phyloP scores from a whole-genome alignment of 2,888 invertebrate species.

The Apamea epomidion region DNA sequence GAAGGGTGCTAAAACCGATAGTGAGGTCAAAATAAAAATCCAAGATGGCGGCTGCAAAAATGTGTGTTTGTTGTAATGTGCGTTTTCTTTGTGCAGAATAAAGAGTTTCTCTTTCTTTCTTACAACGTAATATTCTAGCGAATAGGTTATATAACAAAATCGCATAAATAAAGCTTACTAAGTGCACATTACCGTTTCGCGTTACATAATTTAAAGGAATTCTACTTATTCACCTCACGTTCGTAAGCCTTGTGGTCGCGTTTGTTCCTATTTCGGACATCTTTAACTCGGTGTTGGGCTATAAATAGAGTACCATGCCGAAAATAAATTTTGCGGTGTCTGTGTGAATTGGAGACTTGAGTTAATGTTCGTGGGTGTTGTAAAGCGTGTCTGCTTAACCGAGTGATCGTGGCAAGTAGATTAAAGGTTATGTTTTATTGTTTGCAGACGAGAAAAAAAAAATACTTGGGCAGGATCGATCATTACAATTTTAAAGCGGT shows the following conservation, averaged over 20 bases:
- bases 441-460: background rate
- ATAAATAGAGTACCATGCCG: background rate
- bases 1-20: too few relatives aligned
- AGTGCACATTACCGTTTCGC: slow-evolving; percentile 51
- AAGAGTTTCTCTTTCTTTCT: background rate
- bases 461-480: background rate
- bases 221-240: slow-evolving; percentile 62
- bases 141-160: slow-evolving; percentile 38
- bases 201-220: slow-evolving; percentile 62
- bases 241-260: slow-evolving; percentile 48
- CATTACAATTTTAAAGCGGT: background rate
- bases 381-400: background rate
- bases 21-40: too few relatives aligned
- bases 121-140: background rate
- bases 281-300: slow-evolving; percentile 16
- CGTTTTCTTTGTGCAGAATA: too few relatives aligned
- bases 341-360: background rate
- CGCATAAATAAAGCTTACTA: slow-evolving; percentile 48
- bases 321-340: background rate
- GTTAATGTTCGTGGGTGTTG: background rate
- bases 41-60: too few relatives aligned
- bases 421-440: background rate
- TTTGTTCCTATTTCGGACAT: slow-evolving; percentile 36
- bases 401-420: background rate
- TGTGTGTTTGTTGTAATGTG: too few relatives aligned